Percentiles rank a stretch among this genome's conserved stretches.
Conservation (phyloP, 2,888 invertebrate genomes). For the Drosophila austrosaltans region DNA sequence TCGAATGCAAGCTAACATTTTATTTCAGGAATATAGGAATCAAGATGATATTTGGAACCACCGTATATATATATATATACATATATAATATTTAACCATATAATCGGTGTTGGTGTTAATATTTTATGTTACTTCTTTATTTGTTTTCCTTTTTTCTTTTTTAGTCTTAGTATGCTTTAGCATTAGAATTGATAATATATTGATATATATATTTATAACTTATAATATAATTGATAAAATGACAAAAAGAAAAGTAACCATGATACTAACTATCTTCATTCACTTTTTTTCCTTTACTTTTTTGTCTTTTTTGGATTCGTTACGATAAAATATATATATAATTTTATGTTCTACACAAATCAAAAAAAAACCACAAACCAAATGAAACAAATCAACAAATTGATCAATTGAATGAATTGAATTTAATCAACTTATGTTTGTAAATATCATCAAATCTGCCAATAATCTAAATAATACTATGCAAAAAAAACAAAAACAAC, state of each 20-base stretch:
- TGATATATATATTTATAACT: not conserved
- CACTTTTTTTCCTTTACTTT: slow-evolving; percentile 62
- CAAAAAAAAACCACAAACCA: not conserved
- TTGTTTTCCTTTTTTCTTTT: not conserved
- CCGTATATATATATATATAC: too few relatives aligned
- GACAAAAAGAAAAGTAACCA: not conserved
- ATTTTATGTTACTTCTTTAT: not conserved
- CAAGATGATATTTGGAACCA: not conserved
- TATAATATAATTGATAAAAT: not conserved
- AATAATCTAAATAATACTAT: not conserved
- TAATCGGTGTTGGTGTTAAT: slow-evolving; percentile 1
- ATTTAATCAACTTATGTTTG: slow-evolving; percentile 30
- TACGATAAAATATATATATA: slow-evolving; percentile 19
- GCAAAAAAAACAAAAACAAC: slow-evolving; percentile 22
- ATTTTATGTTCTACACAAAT: slow-evolving; percentile 61
- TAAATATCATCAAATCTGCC: slow-evolving; percentile 39
- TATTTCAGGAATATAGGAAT: not conserved
- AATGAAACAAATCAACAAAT: slow-evolving; percentile 22
- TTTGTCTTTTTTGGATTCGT: slow-evolving; percentile 68
- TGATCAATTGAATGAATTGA: slow-evolving; percentile 22
- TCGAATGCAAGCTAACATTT: not conserved
- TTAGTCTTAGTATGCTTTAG: slow-evolving; percentile 3
- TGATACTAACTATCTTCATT: slow-evolving; percentile 53
- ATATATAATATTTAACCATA: not conserved
- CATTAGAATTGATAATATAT: not conserved